phyloP scores from a whole-genome alignment of 2,797 vertebrate species.

The Cirrhinus mrigala region DNA sequence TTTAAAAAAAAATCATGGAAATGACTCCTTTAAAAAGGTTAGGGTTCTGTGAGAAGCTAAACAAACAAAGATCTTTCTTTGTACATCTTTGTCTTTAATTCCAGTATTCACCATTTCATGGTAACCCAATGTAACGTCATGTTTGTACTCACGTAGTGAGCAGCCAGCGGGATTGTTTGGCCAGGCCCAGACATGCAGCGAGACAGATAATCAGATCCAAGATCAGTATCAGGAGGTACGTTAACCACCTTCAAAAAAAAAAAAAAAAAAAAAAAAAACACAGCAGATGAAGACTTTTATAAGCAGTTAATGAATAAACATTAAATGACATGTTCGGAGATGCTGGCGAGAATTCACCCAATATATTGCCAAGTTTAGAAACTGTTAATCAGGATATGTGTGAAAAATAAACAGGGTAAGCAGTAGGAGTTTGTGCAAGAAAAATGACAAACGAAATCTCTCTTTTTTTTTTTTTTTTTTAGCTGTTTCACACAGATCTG shows the following conservation, averaged over 20 bases:
- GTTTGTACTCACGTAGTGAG: conserved; percentile 86
- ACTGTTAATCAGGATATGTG: neutral
- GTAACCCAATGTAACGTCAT: neutral
- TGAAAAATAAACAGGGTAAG: neutral
- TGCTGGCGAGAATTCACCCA: conserved; percentile 3
- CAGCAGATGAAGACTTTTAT: neutral
- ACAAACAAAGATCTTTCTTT: neutral
- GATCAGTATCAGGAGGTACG: conserved; percentile 93
- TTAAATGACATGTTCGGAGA: neutral
- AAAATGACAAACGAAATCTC: neutral
- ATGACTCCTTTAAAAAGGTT: neutral
- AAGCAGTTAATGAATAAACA: neutral
- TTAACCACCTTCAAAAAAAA: conserved; percentile 85
- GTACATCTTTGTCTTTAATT: neutral
- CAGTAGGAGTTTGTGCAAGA: neutral
- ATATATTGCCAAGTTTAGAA: neutral
- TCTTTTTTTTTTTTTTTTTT: neutral
- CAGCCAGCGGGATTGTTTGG: conserved; percentile 91
- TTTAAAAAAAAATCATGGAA: neutral
- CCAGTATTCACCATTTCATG: neutral
- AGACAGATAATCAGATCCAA: conserved; percentile 92
- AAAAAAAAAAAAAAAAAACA: conserved; percentile 11
- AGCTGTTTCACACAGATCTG: neutral
- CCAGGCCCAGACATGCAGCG: conserved; percentile 90
- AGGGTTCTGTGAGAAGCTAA: neutral